Evolutionary conservation across 2,113 vertebrate species (phyloP), one percentile per base, ranked within the genome.

Genomic region (Colinus virginianus): DNA sequence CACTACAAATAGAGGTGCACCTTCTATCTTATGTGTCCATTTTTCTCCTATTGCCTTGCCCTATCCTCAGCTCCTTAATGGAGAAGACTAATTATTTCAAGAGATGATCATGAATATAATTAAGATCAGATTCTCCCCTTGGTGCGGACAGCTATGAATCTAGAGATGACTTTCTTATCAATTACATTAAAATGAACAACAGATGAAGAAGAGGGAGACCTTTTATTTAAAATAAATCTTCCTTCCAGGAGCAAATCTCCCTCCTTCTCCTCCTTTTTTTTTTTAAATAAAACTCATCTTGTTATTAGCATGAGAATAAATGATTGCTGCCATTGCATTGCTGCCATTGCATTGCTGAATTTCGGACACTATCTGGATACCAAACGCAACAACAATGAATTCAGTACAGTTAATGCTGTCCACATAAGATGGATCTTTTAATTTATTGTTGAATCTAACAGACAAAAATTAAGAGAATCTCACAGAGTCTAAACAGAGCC

Each of bases 21-120:
- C 15, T 51, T 82, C 71, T 72, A 12, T 20, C 55, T 11, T 34
- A 20, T 58, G 56, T 34, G 13, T 34, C 56, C 22, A 40, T 40
- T 25, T 63, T 40, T 63, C 36, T 63, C 38, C 16, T 63, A 66
- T 21, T 77, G 49, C 38, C 88, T 21, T 17, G 12, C 6, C 82
- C 16, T 70, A n/a, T 48, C 32, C 66, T 84, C 40, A 63, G 19
- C 10, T 61, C 17, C 81, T 94, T 88, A 26, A 26, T 90, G 11
- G 16, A n/a, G 15, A 30, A 8, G 8, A n/a, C 7, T 66, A 91
- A 92, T 93, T 88, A 89, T 61, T 90, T 68, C 74, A 82, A 94
- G 66, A 72, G 53, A 86, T 90, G 19, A 81, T 64, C 67, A 79
- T 74, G 28, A 93, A 64, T 45, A 89, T 87, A 94, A 86, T 51